phyloP scores from a whole-genome alignment of 2,888 invertebrate species.

The Plagodis pulveraria region DNA sequence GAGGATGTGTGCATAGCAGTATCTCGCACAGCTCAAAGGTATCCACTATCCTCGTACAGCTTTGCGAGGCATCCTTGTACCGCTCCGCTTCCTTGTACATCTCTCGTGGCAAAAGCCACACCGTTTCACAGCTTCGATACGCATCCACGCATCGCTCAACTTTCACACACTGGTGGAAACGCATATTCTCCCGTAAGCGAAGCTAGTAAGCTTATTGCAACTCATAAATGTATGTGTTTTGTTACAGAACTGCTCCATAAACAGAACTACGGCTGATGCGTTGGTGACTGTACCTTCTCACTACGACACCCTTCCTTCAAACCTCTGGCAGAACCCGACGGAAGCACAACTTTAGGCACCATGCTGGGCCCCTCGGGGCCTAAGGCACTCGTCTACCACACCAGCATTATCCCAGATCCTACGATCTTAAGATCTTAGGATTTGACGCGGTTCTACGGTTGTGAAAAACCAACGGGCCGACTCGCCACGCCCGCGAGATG shows the following conservation, averaged over 20 bases:
- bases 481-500: slow-evolving; percentile 52
- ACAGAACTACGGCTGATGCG: slow-evolving; percentile 88
- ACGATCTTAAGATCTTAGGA: slow-evolving; percentile 38
- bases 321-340: slow-evolving; percentile 75
- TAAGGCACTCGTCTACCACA: slow-evolving; percentile 51
- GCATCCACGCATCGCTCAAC: too few relatives aligned
- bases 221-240: slow-evolving; percentile 21
- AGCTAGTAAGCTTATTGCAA: too few relatives aligned
- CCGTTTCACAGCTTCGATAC: too few relatives aligned
- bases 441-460: slow-evolving; percentile 59
- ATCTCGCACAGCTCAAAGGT: too few relatives aligned
- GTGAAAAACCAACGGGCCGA: slow-evolving; percentile 70
- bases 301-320: slow-evolving; percentile 86
- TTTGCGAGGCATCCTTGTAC: too few relatives aligned
- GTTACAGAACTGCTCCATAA: slow-evolving; percentile 88
- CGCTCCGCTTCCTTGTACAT: too few relatives aligned
- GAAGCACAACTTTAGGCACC: slow-evolving; percentile 74
- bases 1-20: too few relatives aligned
- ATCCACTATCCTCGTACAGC: too few relatives aligned
- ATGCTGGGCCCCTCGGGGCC: slow-evolving; percentile 44
- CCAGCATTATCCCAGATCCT: slow-evolving; percentile 61
- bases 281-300: slow-evolving; percentile 91
- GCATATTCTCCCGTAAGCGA: too few relatives aligned
- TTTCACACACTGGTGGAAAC: too few relatives aligned
- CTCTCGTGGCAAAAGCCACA: too few relatives aligned